Evolutionary conservation across 1,140 invertebrate genomes (phyloP).

Genomic region (Ladona fulva): DNA sequence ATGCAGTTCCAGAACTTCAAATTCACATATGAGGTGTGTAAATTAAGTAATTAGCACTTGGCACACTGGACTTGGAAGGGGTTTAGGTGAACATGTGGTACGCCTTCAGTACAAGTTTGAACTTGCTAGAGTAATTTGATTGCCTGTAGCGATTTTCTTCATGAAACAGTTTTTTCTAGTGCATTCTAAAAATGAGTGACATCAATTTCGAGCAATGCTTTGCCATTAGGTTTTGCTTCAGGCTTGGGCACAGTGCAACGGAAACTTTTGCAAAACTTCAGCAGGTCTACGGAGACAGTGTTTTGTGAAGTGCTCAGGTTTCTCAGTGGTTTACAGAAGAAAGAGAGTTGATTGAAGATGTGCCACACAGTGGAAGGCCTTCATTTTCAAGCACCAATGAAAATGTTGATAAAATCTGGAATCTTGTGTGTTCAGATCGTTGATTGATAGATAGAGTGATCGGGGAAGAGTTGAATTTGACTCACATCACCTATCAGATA

Average conservation of each 20-base stretch:
- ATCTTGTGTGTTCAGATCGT: slow-evolving; percentile 15
- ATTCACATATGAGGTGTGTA: neutral
- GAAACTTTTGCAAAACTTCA: too few relatives aligned
- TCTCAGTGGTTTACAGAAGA: slow-evolving; percentile 5
- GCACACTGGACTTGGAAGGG: neutral
- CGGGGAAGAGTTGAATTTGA: slow-evolving; percentile 17
- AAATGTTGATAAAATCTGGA: slow-evolving; percentile 17
- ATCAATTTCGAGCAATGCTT: slow-evolving; percentile 14
- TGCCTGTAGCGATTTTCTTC: slow-evolving; percentile 12
- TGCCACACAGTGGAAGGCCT: slow-evolving; percentile 13
- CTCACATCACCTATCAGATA: neutral
- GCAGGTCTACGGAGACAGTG: slow-evolving; percentile 17
- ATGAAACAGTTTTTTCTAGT: slow-evolving; percentile 11
- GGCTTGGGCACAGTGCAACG: too few relatives aligned
- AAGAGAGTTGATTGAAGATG: slow-evolving; percentile 17
- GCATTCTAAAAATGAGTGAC: slow-evolving; percentile 19
- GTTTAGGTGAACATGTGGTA: neutral
- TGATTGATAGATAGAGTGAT: slow-evolving; percentile 12
- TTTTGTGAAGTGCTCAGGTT: slow-evolving; percentile 20
- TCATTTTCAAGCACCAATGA: slow-evolving; percentile 14
- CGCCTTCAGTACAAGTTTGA: slow-evolving; percentile 17
- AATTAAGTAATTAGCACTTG: neutral
- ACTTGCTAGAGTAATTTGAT: slow-evolving; percentile 10
- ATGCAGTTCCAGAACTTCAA: too few relatives aligned
- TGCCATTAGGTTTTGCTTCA: neutral